Evolutionary conservation across 2,888 invertebrate genomes (phyloP).

Genomic region (Synergus gifuensis): DNA sequence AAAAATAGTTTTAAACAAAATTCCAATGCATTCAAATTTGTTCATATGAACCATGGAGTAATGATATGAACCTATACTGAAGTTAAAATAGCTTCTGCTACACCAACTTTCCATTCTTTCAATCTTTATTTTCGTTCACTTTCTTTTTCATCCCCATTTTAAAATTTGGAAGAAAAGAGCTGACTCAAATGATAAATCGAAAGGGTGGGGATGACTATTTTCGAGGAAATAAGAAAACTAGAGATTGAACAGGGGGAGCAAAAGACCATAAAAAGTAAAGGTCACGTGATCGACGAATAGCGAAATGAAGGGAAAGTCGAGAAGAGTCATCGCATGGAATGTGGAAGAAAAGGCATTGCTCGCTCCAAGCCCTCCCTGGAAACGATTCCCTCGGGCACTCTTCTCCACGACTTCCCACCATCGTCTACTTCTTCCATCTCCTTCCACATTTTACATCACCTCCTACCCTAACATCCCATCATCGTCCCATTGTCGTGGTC

Average conservation of each 20-base stretch:
- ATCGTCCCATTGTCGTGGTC: conserved; percentile 13
- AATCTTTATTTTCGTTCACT: neutral
- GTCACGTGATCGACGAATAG: conserved; percentile 32
- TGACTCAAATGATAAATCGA: neutral
- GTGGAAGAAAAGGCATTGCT: conserved; percentile 26
- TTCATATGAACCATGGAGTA: no score
- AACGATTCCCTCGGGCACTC: conserved; percentile 68
- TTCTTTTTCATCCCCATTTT: neutral
- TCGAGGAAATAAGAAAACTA: neutral
- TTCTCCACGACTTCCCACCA: conserved; percentile 68
- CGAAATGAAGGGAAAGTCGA: conserved; percentile 18
- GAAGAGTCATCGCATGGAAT: conserved; percentile 38
- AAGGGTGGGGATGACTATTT: neutral
- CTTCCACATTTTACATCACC: conserved; percentile 12
- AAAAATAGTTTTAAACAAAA: no score
- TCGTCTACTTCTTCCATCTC: conserved; percentile 54
- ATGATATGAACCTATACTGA: no score
- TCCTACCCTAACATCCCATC: neutral
- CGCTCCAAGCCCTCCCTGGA: conserved; percentile 45
- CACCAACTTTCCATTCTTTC: no score
- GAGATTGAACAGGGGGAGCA: neutral
- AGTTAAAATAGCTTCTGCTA: no score
- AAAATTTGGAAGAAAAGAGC: neutral
- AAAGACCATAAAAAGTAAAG: conserved; percentile 21
- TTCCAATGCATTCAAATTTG: no score